These are phyloP conservation scores for Philaethria dido DNA, from an alignment of 2,888 invertebrate species.

Conservation along the genomic window DNA sequence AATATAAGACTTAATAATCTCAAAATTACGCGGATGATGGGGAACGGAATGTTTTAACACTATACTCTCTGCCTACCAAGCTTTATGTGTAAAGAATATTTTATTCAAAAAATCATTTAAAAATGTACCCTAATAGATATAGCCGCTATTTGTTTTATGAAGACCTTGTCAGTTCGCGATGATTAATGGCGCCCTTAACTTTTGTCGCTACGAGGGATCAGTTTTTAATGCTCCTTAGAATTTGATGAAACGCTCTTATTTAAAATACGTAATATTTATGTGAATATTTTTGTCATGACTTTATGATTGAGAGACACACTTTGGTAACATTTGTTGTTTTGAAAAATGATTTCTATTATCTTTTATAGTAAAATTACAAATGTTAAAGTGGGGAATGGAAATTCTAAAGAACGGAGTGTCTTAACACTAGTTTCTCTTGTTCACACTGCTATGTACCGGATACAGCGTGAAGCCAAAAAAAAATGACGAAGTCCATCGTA, in stretches of 20 bases:
- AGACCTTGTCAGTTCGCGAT: constrained; percentile 44
- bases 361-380: no score
- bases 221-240: constrained; percentile 47
- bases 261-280: constrained; percentile 34
- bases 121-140: constrained; percentile 33
- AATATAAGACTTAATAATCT: no score
- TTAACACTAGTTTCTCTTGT: no score
- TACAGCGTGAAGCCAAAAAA: no score
- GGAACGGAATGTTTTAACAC: no score
- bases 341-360: neutral
- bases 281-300: constrained; percentile 25
- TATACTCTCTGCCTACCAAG: no score
- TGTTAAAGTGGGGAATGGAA: no score
- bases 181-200: constrained; percentile 47
- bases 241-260: constrained; percentile 44
- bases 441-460: no score
- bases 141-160: constrained; percentile 46
- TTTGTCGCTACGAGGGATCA: constrained; percentile 45
- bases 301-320: neutral
- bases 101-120: neutral
- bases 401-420: no score
- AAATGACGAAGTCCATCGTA: no score
- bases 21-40: no score
- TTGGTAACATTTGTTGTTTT: neutral
- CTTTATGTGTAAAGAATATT: neutral